Percentiles rank a stretch among this genome's conserved stretches.
Evolutionary conservation across 2,888 invertebrate genomes (phyloP).

Genomic region (Pollenia angustigena): DNA sequence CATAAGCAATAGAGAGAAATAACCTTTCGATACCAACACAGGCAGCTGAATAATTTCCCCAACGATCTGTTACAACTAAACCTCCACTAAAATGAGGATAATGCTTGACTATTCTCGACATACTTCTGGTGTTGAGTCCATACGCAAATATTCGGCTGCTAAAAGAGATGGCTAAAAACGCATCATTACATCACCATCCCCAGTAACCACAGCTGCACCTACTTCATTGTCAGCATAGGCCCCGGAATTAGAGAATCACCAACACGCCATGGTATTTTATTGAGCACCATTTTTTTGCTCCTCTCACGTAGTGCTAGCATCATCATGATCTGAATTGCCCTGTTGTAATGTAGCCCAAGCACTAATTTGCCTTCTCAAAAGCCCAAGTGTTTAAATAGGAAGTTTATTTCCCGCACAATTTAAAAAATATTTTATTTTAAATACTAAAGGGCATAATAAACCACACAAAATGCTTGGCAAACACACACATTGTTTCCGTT

Average conservation of each 20-base stretch:
- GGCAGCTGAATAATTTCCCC: slow-evolving; percentile 92
- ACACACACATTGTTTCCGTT: too few relatives aligned
- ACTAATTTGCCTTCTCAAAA: too few relatives aligned
- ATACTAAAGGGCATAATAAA: too few relatives aligned
- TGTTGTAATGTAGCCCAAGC: too few relatives aligned
- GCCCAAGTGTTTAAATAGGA: too few relatives aligned
- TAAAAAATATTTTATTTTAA: too few relatives aligned
- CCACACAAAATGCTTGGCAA: too few relatives aligned
- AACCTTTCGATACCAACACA: slow-evolving; percentile 90
- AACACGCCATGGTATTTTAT: slow-evolving; percentile 93
- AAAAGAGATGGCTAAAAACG: slow-evolving; percentile 96
- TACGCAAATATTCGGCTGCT: slow-evolving; percentile 95
- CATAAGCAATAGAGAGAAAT: slow-evolving; percentile 85
- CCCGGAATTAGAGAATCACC: slow-evolving; percentile 89
- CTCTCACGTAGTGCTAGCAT: too few relatives aligned
- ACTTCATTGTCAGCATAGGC: slow-evolving; percentile 95
- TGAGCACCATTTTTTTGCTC: slow-evolving; percentile 96
- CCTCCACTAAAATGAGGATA: slow-evolving; percentile 94
- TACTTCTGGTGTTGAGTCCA: slow-evolving; percentile 90
- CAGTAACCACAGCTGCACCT: slow-evolving; percentile 94
- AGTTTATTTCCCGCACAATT: too few relatives aligned
- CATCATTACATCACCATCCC: slow-evolving; percentile 99
- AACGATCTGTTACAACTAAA: slow-evolving; percentile 90
- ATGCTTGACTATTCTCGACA: slow-evolving; percentile 89
- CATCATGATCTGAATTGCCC: too few relatives aligned